Evolutionary conservation across 2,888 invertebrate species (phyloP).

Genomic region (Phrixothrix hirtus): DNA sequence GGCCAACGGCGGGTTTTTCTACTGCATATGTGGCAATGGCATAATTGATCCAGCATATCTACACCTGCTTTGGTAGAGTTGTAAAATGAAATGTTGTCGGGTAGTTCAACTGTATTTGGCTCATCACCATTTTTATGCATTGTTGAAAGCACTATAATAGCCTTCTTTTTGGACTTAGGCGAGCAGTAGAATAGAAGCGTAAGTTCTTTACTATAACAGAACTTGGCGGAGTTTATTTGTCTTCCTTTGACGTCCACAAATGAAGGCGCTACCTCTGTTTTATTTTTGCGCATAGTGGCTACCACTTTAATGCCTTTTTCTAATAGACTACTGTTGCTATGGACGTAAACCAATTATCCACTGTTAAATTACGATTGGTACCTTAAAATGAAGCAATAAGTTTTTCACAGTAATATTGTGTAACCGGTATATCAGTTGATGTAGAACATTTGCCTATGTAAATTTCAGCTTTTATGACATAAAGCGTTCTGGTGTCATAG

Average conservation of each 20-base stretch:
- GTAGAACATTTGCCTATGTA: slow-evolving; percentile 3
- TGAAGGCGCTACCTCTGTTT: slow-evolving; percentile 11
- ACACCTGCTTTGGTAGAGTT: no score
- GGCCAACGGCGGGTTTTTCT: slow-evolving; percentile 13
- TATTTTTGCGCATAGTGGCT: slow-evolving; percentile 16
- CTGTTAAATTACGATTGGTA: no score
- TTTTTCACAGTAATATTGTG: background rate
- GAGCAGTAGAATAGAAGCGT: no score
- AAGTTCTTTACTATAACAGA: no score
- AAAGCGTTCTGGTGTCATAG: slow-evolving; percentile 5
- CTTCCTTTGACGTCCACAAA: slow-evolving; percentile 15
- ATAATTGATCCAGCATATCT: slow-evolving; percentile 9
- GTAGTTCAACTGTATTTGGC: slow-evolving; percentile 12
- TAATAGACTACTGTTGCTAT: background rate
- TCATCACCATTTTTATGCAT: no score
- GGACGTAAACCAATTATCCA: slow-evolving; percentile 3
- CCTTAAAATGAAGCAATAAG: no score
- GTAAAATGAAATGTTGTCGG: slow-evolving; percentile 15
- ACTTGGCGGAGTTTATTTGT: slow-evolving; percentile 13
- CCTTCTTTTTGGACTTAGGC: no score
- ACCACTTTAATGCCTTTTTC: slow-evolving; percentile 10
- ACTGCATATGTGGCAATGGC: background rate
- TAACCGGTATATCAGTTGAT: background rate
- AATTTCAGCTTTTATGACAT: background rate
- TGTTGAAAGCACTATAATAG: no score